These are phyloP conservation scores for Phyllotis vaccarum DNA, from an alignment of 2,797 vertebrate species.

Conservation along the genomic window DNA sequence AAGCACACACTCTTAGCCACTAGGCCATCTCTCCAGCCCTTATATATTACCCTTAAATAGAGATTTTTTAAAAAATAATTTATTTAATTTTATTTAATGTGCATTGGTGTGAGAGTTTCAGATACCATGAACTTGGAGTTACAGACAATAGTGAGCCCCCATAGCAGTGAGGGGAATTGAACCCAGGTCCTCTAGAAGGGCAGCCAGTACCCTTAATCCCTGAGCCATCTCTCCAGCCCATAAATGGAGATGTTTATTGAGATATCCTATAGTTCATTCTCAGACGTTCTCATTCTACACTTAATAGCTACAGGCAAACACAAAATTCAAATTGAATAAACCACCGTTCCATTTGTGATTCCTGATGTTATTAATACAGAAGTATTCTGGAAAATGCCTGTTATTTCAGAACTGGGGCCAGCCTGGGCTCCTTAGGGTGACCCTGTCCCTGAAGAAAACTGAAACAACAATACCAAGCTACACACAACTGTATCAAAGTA, in stretches of 20 bases:
- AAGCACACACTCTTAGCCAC: not conserved
- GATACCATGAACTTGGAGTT: not conserved
- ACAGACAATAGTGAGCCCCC: not conserved
- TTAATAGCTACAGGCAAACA: constrained; percentile 33
- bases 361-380: not conserved
- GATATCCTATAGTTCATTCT: not conserved
- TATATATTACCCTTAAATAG: not conserved
- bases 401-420: not conserved
- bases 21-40: not conserved
- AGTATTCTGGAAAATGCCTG: not conserved
- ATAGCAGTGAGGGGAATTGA: not conserved
- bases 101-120: not conserved
- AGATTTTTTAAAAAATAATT: not conserved
- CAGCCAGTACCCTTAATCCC: not conserved
- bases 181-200: not conserved
- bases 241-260: constrained; percentile 49
- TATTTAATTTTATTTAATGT: not conserved
- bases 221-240: not conserved
- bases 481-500: not conserved
- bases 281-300: constrained; percentile 25
- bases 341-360: not conserved
- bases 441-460: not conserved
- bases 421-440: not conserved
- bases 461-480: not conserved
- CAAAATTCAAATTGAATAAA: constrained; percentile 18